phyloP scores from a whole-genome alignment of 2,888 invertebrate genomes.

The Hermaeophaga mercurialis region DNA sequence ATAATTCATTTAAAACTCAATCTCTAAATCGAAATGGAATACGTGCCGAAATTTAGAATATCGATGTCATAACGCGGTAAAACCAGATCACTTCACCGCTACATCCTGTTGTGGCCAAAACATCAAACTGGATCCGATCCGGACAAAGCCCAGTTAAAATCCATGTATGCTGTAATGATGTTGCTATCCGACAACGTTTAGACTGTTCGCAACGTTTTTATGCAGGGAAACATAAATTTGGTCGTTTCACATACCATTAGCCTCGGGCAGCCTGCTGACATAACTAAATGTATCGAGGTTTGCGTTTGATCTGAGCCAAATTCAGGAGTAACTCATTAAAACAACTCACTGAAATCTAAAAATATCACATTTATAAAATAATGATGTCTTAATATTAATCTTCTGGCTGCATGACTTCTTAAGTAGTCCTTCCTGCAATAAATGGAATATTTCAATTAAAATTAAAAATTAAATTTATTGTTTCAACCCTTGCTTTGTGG shows the following conservation, averaged over 20 bases:
- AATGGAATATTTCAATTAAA: too few species aligned
- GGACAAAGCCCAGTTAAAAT: constrained; percentile 15
- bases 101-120: constrained; percentile 5
- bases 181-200: constrained; percentile 13
- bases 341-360: too few species aligned
- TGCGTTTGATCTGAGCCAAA: constrained; percentile 1
- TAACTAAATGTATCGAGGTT: constrained; percentile 49
- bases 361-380: too few species aligned
- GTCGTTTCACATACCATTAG: constrained; percentile 50
- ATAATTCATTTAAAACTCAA: too few species aligned
- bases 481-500: too few species aligned
- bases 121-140: neutral
- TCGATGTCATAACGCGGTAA: constrained; percentile 1
- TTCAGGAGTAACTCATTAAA: too few species aligned
- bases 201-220: constrained; percentile 40
- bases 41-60: too few species aligned
- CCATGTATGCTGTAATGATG: constrained; percentile 27
- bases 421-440: too few species aligned
- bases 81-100: constrained; percentile 9
- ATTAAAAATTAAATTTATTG: too few species aligned
- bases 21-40: too few species aligned
- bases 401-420: too few species aligned
- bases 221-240: constrained; percentile 45
- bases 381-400: too few species aligned
- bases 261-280: constrained; percentile 47